phyloP scores from a whole-genome alignment of 2,797 vertebrate genomes.

The Neoniphon sammara region DNA sequence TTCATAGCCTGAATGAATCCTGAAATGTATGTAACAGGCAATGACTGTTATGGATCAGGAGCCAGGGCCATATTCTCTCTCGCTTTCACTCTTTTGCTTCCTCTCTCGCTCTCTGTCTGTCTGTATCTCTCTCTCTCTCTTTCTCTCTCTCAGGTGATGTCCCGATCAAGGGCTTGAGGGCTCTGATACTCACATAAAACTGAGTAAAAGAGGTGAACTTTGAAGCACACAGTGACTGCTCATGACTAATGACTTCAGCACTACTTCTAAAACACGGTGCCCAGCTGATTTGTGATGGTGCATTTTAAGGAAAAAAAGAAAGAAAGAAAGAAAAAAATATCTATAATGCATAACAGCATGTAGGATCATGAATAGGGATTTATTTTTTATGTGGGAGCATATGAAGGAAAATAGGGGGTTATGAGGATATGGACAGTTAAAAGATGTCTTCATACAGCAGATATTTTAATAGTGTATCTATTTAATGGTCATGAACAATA shows the following conservation, averaged over 20 bases:
- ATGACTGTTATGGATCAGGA: slow-evolving; percentile 99
- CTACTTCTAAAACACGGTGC: slow-evolving; percentile 28
- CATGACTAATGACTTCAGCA: slow-evolving; percentile 62
- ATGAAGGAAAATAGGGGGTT: not conserved
- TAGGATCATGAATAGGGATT: not conserved
- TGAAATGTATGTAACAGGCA: slow-evolving; percentile 99
- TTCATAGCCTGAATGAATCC: slow-evolving; percentile 99
- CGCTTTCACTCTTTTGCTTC: slow-evolving; percentile 20
- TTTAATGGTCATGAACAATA: not conserved
- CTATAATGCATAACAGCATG: not conserved
- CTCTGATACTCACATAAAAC: slow-evolving; percentile 90
- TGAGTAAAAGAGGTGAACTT: slow-evolving; percentile 90
- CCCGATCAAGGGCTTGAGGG: slow-evolving; percentile 76
- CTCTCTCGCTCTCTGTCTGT: slow-evolving; percentile 49
- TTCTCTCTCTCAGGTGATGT: slow-evolving; percentile 69
- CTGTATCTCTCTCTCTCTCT: slow-evolving; percentile 48
- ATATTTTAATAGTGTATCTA: not conserved
- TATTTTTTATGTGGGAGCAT: not conserved
- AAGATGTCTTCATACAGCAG: not conserved
- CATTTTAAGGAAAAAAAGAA: slow-evolving; percentile 9
- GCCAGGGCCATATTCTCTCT: slow-evolving; percentile 88
- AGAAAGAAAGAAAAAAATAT: not conserved
- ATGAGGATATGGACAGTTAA: not conserved
- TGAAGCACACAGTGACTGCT: slow-evolving; percentile 80
- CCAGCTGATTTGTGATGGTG: slow-evolving; percentile 24